Conservation (phyloP, 2,113 vertebrate species). For the Odontophorus gujanensis region DNA sequence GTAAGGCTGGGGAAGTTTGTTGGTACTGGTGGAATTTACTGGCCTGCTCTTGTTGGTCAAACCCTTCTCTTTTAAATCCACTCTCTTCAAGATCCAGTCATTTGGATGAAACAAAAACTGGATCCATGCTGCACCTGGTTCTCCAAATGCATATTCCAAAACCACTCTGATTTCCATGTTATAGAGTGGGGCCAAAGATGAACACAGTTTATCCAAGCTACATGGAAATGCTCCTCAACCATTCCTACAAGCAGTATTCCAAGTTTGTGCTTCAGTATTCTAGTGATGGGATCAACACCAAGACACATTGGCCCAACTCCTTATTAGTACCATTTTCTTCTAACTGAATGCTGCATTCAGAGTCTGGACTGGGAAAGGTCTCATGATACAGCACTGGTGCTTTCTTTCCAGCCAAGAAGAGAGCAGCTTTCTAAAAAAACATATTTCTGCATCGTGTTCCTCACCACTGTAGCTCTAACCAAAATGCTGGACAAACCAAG, state of each 20-base stretch:
- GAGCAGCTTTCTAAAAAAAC: not conserved
- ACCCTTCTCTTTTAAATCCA: not conserved
- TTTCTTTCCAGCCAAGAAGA: not conserved
- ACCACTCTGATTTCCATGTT: not conserved
- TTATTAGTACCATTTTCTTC: not conserved
- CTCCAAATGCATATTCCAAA: slow-evolving; percentile 40
- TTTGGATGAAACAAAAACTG: slow-evolving; percentile 33
- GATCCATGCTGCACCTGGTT: slow-evolving; percentile 45
- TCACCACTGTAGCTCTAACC: not conserved
- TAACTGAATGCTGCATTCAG: not conserved
- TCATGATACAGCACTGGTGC: not conserved
- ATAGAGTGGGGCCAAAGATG: not conserved
- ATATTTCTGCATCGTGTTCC: not conserved
- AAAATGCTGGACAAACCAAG: not conserved
- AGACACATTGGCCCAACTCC: not conserved
- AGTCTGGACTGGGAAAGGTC: not conserved
- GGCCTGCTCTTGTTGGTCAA: slow-evolving; percentile 24
- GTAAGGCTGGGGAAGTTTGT: not conserved
- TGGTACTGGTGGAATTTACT: slow-evolving; percentile 33
- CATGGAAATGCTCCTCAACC: not conserved
- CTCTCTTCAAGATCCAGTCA: not conserved
- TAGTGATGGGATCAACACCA: not conserved
- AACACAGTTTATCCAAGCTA: not conserved
- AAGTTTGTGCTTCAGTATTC: not conserved
- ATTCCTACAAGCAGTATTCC: rapidly evolving